Evolutionary conservation across 2,888 invertebrate genomes (phyloP).

Genomic region (Diaprepes abbreviatus): DNA sequence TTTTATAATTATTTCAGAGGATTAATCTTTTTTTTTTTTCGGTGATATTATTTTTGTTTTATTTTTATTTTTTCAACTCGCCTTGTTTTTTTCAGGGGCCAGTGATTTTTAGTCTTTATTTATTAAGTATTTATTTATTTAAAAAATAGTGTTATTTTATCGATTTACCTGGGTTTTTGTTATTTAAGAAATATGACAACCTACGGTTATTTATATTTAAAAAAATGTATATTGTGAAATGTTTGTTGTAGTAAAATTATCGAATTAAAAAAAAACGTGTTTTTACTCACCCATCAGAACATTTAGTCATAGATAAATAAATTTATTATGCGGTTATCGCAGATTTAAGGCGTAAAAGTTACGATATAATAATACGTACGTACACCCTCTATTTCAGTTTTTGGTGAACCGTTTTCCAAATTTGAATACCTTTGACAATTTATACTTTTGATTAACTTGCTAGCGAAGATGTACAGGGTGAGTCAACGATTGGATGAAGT

Average conservation of each 20-base stretch:
- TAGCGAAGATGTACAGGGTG: too few relatives aligned
- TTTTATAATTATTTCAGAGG: too few relatives aligned
- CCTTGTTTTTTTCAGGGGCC: background rate
- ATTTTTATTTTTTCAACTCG: background rate
- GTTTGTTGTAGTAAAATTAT: slow-evolving; percentile 13
- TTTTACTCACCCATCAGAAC: background rate
- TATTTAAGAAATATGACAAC: background rate
- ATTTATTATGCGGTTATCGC: too few relatives aligned
- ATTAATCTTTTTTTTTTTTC: too few relatives aligned
- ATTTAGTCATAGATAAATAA: too few relatives aligned
- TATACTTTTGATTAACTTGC: too few relatives aligned
- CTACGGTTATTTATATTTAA: background rate
- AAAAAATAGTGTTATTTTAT: background rate
- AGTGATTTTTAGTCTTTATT: slow-evolving; percentile 5
- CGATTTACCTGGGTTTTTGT: background rate
- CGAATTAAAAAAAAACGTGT: background rate
- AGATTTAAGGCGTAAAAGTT: too few relatives aligned
- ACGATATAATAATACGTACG: too few relatives aligned
- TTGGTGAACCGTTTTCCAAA: too few relatives aligned
- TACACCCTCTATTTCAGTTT: too few relatives aligned
- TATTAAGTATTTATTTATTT: slow-evolving; percentile 9
- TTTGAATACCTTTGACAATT: too few relatives aligned
- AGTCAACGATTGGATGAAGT: too few relatives aligned
- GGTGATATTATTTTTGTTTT: slow-evolving; percentile 6
- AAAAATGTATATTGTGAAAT: slow-evolving; percentile 1